Percentiles rank a stretch among this genome's conserved stretches.
Conservation (phyloP, 2,113 vertebrate species). For the Emydocephalus ijimae region DNA sequence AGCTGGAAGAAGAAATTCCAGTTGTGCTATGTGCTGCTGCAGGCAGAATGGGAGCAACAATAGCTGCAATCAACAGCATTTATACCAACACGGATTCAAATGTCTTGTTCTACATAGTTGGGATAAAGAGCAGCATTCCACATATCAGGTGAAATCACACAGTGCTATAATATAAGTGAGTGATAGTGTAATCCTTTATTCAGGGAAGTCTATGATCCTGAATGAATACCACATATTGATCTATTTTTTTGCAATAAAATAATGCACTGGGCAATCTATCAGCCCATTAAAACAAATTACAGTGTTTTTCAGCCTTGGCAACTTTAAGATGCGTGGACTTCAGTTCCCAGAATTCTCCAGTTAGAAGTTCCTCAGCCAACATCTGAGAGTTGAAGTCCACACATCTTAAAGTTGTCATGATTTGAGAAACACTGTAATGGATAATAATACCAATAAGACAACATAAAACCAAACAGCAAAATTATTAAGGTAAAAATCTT, state of each 20-base stretch:
- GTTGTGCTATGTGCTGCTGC: conserved; percentile 87
- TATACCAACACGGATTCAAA: conserved; percentile 83
- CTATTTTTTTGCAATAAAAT: not conserved
- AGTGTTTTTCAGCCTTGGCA: not conserved
- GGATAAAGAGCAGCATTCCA: conserved; percentile 79
- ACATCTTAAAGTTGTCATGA: not conserved
- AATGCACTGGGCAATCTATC: not conserved
- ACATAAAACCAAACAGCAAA: not conserved
- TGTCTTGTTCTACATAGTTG: conserved; percentile 90
- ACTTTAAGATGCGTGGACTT: not conserved
- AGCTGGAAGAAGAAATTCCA: conserved; percentile 75
- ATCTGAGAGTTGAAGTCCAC: not conserved
- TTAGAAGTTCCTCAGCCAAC: not conserved
- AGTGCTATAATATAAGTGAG: not conserved
- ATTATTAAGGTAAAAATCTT: not conserved
- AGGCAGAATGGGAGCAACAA: conserved; percentile 82
- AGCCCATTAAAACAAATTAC: not conserved
- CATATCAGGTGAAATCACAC: conserved; percentile 73
- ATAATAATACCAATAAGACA: not conserved
- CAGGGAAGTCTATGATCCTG: not conserved
- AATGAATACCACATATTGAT: not conserved
- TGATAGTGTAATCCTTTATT: not conserved
- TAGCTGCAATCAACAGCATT: conserved; percentile 92
- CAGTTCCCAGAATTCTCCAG: not conserved
- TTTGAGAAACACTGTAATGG: not conserved